A percentile compares a stretch with the other conserved stretches of the same genome.
Evolutionary conservation across 2,888 invertebrate genomes (phyloP).

Genomic region (Aricia artaxerxes): DNA sequence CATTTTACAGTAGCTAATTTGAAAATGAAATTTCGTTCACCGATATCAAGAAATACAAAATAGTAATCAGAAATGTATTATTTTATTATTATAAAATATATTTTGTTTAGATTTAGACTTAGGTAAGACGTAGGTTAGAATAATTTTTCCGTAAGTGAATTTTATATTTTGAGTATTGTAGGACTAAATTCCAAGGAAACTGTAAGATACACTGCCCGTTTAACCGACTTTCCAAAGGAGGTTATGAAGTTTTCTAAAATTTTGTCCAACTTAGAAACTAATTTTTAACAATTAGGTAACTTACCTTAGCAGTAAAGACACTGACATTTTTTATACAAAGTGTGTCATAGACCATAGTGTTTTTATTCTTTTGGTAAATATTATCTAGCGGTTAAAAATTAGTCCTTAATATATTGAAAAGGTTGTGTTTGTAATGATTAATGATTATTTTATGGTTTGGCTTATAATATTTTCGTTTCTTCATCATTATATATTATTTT

Average conservation of each 20-base stretch:
- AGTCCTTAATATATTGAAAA: not conserved
- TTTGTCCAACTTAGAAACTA: not conserved
- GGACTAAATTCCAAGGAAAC: not conserved
- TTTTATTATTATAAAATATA: slow-evolving; percentile 25
- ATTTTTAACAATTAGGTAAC: not conserved
- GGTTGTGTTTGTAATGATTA: slow-evolving; percentile 19
- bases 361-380: not conserved
- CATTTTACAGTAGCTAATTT: slow-evolving; percentile 1
- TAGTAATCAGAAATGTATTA: slow-evolving; percentile 23
- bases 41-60: not conserved
- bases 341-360: too few species aligned
- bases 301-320: too few species aligned
- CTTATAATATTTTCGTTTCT: not conserved
- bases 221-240: not conserved
- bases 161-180: not conserved
- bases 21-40: slow-evolving; percentile 15
- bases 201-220: not conserved
- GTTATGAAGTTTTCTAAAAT: not conserved
- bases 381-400: not conserved
- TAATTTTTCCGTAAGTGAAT: slow-evolving; percentile 1
- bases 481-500: not conserved
- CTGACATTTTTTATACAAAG: too few species aligned
- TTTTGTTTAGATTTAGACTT: slow-evolving; percentile 22
- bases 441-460: not conserved
- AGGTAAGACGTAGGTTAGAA: not conserved